A percentile compares a stretch with the other conserved stretches of the same genome.
These are phyloP conservation scores for Psix sp. DNA, from an alignment of 1,140 invertebrate species.

Conservation along the genomic window DNA sequence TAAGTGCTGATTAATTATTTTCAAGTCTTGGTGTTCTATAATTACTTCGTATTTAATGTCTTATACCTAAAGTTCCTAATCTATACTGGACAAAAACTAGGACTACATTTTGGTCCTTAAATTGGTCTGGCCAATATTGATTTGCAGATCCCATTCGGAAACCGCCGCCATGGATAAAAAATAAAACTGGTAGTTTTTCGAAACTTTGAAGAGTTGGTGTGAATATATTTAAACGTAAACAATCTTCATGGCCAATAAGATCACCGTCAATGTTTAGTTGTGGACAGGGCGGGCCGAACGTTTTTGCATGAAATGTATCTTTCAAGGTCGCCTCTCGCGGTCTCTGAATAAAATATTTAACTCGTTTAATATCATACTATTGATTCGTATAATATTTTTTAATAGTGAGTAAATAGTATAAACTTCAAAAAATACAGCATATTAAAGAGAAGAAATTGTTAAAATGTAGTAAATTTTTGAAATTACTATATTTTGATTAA, in stretches of 20 bases:
- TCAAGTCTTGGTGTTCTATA: background rate
- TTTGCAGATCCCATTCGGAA: constrained; percentile 81
- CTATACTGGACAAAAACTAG: constrained; percentile 90
- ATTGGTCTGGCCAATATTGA: constrained; percentile 79
- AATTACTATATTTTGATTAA: too few species aligned
- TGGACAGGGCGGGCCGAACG: constrained; percentile 77
- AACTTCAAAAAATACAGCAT: too few species aligned
- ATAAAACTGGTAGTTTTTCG: constrained; percentile 78
- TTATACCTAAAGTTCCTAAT: constrained; percentile 84
- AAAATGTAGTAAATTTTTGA: too few species aligned
- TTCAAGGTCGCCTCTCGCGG: constrained; percentile 76
- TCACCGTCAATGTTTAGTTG: constrained; percentile 75
- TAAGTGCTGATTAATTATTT: too few species aligned
- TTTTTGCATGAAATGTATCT: constrained; percentile 78
- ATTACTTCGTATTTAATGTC: constrained; percentile 7
- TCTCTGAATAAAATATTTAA: constrained; percentile 64
- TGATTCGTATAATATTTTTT: too few species aligned
- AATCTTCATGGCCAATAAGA: constrained; percentile 83
- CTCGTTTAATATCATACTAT: too few species aligned
- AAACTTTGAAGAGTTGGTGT: constrained; percentile 81
- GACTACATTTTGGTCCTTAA: constrained; percentile 82
- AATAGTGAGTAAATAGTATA: too few species aligned
- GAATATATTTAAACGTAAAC: constrained; percentile 89
- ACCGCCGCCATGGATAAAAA: constrained; percentile 82
- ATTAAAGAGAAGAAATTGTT: too few species aligned